Evolutionary conservation across 2,113 vertebrate species (phyloP).

Genomic region (Paramormyrops kingsleyae): DNA sequence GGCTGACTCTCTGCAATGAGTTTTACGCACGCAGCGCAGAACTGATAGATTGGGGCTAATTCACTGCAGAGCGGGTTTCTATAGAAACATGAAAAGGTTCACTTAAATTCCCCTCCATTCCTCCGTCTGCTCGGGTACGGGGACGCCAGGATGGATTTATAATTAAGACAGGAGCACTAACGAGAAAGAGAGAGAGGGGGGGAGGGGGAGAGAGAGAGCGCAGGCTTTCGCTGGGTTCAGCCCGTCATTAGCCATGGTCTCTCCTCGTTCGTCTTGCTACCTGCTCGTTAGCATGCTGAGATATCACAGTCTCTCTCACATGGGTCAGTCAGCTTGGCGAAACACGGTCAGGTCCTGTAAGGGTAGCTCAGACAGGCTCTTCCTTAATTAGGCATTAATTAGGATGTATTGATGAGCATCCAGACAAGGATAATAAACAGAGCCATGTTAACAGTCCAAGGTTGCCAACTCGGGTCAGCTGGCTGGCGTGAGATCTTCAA

Average conservation of each 20-base stretch:
- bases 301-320: neutral
- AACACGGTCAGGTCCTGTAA: neutral
- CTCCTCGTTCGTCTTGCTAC: neutral
- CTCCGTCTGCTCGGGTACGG: neutral
- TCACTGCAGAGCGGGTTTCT: constrained; percentile 12
- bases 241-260: neutral
- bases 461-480: neutral
- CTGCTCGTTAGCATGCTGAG: neutral
- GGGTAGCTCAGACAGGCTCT: neutral
- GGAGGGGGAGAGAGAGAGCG: neutral
- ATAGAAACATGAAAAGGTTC: constrained; percentile 13
- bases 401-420: neutral
- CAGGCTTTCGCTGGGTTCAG: neutral
- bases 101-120: neutral
- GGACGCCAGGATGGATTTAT: neutral
- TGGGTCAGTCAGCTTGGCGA: neutral
- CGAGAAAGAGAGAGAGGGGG: neutral
- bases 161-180: neutral
- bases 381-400: neutral
- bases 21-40: neutral
- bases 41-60: constrained; percentile 11
- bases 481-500: neutral
- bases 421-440: neutral
- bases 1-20: neutral
- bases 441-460: neutral